These are phyloP conservation scores for Lepilemur septentrionalis DNA, from an alignment of 2,797 vertebrate genomes.

Conservation along the genomic window DNA sequence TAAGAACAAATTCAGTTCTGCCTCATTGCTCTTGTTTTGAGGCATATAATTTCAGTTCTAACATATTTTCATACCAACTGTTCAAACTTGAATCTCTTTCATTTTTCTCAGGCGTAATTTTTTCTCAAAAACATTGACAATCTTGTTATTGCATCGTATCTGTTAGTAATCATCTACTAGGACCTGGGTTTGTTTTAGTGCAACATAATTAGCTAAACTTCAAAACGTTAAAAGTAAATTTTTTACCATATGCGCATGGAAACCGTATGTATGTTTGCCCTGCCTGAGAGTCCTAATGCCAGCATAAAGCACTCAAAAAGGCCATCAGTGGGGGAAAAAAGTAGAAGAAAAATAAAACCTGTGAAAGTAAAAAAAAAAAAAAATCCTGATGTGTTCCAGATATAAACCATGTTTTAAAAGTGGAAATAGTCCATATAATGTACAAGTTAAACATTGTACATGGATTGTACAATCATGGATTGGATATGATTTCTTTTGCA, in stretches of 20 bases:
- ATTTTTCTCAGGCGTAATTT: conserved; percentile 43
- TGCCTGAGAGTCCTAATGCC: neutral
- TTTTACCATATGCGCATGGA: neutral
- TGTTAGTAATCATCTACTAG: neutral
- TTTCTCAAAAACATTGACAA: conserved; percentile 39
- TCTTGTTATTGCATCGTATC: neutral
- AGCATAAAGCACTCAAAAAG: neutral
- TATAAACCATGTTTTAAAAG: neutral
- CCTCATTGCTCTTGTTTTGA: conserved; percentile 52
- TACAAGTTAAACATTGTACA: neutral
- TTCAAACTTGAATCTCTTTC: conserved; percentile 41
- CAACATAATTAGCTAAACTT: neutral
- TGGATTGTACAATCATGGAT: too few relatives aligned
- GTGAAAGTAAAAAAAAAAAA: neutral
- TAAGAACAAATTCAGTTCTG: conserved; percentile 50
- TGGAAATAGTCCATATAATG: neutral
- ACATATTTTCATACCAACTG: conserved; percentile 56
- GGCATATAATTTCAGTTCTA: conserved; percentile 37
- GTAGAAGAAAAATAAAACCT: neutral
- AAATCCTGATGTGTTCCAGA: neutral
- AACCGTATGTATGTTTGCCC: neutral
- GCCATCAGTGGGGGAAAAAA: neutral
- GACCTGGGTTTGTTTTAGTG: neutral
- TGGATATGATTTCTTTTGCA: neutral
- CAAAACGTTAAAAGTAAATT: neutral